Evolutionary conservation across 2,113 vertebrate species (phyloP).

Genomic region (Stigmatopora argus): DNA sequence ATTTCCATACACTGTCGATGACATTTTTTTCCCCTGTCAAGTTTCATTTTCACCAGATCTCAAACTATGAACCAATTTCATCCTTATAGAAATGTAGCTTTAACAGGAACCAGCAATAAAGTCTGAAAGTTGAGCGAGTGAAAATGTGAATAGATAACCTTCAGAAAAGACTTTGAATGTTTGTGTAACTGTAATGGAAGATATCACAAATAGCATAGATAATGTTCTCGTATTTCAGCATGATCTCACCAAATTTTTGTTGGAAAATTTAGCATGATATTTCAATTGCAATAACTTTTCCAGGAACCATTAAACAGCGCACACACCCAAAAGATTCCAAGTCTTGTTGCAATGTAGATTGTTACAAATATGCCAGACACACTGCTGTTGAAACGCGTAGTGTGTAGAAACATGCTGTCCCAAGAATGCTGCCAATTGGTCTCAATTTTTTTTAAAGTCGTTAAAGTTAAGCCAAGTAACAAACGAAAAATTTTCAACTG

Average conservation of each 20-base stretch:
- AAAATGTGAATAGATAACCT: not conserved
- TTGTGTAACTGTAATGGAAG: not conserved
- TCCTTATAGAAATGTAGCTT: not conserved
- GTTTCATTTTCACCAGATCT: conserved; percentile 21
- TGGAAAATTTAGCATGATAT: not conserved
- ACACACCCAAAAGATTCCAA: not conserved
- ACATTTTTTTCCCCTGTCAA: conserved; percentile 18
- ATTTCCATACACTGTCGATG: conserved; percentile 40
- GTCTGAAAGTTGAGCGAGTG: not conserved
- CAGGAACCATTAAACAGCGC: not conserved
- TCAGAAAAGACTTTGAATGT: not conserved
- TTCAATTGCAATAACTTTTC: not conserved
- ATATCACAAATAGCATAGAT: not conserved
- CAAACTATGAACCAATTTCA: conserved; percentile 12
- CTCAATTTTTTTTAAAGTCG: not conserved
- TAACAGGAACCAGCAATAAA: not conserved
- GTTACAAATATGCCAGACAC: not conserved
- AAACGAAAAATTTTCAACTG: not conserved
- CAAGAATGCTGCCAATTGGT: not conserved
- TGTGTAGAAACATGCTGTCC: not conserved
- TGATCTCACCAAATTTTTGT: not conserved
- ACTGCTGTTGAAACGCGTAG: too few relatives aligned
- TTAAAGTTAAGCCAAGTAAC: not conserved
- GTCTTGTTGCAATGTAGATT: not conserved
- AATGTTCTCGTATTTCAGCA: not conserved